Evolutionary conservation across 2,888 invertebrate species (phyloP).

Genomic region (Sympetrum striolatum): DNA sequence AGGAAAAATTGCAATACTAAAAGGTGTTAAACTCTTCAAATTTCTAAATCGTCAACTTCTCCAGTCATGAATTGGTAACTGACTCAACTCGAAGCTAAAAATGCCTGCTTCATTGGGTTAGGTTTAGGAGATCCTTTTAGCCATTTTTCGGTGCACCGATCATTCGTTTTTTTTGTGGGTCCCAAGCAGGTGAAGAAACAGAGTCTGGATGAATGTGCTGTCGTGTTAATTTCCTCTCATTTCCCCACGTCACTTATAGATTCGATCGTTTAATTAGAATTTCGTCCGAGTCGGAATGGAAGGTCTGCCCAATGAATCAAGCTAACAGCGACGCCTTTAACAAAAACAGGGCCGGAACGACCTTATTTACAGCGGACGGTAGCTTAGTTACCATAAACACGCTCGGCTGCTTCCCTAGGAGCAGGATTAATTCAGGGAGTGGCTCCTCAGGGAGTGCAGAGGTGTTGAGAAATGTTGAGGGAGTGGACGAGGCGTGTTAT

Average conservation of each 20-base stretch:
- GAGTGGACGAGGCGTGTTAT: background rate
- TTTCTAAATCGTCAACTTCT: no score
- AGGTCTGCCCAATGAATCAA: background rate
- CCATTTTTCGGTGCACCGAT: no score
- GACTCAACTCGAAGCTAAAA: no score
- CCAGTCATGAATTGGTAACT: no score
- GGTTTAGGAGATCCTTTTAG: no score
- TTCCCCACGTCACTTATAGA: background rate
- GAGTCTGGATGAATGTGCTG: no score
- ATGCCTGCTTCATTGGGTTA: no score
- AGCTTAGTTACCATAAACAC: background rate
- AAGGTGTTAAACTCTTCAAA: no score
- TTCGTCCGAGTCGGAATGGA: background rate
- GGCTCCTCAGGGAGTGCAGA: background rate
- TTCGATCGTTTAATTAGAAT: background rate
- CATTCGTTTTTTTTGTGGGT: no score
- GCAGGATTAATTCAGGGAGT: background rate
- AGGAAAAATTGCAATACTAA: no score
- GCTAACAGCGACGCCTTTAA: background rate
- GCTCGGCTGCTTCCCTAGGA: background rate
- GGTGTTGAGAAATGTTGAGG: background rate
- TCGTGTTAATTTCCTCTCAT: background rate
- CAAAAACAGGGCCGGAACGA: background rate
- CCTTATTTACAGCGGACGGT: background rate
- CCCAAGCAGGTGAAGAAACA: no score